Evolutionary conservation across 2,797 vertebrate species (phyloP).

Genomic region (Tadarida brasiliensis): DNA sequence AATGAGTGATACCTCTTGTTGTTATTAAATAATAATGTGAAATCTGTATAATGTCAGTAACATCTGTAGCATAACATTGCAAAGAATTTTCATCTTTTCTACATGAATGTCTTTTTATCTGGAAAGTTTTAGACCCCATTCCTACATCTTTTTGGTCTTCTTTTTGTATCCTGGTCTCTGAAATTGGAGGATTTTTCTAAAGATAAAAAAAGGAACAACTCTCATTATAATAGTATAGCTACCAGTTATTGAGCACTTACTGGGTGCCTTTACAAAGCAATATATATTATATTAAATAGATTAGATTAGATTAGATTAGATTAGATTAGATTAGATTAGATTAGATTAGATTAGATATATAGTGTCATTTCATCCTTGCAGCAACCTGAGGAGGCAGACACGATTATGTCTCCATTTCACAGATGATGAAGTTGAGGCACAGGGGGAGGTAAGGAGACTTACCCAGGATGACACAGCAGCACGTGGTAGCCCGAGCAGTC

Average conservation of each 20-base stretch:
- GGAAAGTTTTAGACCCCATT: background rate
- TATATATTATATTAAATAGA: no score
- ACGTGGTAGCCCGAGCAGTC: background rate
- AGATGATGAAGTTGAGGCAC: background rate
- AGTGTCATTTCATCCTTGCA: background rate
- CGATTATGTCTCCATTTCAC: background rate
- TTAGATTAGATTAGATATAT: no score
- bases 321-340: no score
- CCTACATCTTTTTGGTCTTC: background rate
- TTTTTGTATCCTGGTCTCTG: conserved; percentile 39
- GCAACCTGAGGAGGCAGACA: background rate
- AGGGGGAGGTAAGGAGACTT: background rate
- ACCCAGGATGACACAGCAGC: background rate
- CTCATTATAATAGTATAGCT: background rate
- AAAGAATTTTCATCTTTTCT: conserved; percentile 48
- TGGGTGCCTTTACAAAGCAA: background rate
- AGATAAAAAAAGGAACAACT: background rate
- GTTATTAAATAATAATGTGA: conserved; percentile 69
- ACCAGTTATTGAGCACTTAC: background rate
- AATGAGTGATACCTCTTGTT: conserved; percentile 69
- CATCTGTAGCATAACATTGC: background rate
- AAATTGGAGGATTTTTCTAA: background rate
- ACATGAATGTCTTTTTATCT: conserved; percentile 32
- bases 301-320: no score
- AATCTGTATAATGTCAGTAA: conserved; percentile 40